Percentiles rank a stretch among this genome's conserved stretches.
Evolutionary conservation across 1,140 invertebrate species (phyloP).

Genomic region (Hylyphantes graminicola): DNA sequence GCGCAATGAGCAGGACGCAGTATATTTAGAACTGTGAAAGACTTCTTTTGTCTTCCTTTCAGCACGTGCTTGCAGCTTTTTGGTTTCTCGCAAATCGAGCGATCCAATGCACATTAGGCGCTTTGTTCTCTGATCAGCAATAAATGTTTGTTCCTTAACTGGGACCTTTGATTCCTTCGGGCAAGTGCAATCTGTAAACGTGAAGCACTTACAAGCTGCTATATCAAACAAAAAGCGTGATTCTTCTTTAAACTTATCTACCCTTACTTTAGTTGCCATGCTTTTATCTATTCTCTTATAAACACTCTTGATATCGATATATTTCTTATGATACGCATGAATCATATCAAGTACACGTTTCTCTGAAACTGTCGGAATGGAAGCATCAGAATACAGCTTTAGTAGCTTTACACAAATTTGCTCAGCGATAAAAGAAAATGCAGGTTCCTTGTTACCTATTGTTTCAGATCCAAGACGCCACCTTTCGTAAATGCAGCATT

Average conservation of each 20-base stretch:
- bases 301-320: background rate
- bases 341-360: background rate
- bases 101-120: background rate
- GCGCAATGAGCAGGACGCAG: too few relatives aligned
- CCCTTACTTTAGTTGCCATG: background rate
- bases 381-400: background rate
- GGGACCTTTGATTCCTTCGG: background rate
- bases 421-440: background rate
- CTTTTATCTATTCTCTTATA: background rate
- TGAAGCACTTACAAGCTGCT: background rate
- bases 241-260: constrained; percentile 1
- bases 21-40: too few relatives aligned
- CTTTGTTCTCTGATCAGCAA: background rate
- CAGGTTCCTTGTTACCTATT: background rate
- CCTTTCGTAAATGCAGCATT: background rate
- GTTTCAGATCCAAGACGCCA: background rate
- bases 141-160: background rate
- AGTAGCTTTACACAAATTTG: background rate
- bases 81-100: background rate
- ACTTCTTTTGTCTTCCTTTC: background rate
- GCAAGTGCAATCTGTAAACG: background rate
- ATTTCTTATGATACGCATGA: background rate
- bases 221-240: background rate
- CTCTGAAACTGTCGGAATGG: background rate
- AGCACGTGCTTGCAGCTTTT: background rate